phyloP scores from a whole-genome alignment of 2,888 invertebrate species.

The Meiosimyza decipiens region DNA sequence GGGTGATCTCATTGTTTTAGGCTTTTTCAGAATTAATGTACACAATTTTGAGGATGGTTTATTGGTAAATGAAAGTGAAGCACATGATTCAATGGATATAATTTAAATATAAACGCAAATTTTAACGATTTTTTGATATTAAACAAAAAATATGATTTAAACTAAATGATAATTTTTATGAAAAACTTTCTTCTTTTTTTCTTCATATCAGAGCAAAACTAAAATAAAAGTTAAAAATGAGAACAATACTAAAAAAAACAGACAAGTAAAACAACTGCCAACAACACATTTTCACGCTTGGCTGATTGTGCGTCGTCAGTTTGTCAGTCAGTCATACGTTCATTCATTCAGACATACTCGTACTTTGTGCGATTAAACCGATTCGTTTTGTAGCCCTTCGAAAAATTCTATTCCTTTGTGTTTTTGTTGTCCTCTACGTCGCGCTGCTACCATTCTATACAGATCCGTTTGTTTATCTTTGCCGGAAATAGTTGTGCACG shows the following conservation, averaged over 20 bases:
- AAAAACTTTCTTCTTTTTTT: no score
- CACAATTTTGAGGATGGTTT: neutral
- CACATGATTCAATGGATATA: neutral
- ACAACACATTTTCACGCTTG: slow-evolving; percentile 8
- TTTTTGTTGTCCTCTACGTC: neutral
- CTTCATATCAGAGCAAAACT: no score
- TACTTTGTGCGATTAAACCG: no score
- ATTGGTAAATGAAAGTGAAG: neutral
- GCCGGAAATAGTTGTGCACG: slow-evolving; percentile 7
- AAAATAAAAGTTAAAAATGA: no score
- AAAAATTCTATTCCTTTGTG: neutral
- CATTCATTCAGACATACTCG: no score
- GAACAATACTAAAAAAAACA: no score
- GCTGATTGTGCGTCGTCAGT: neutral
- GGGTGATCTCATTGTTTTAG: slow-evolving; percentile 9
- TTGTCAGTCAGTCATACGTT: no score
- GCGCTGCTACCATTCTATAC: neutral
- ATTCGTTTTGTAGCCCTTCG: no score
- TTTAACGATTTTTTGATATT: neutral
- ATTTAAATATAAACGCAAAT: neutral
- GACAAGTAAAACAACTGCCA: neutral
- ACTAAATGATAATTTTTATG: no score
- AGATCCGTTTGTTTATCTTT: slow-evolving; percentile 1
- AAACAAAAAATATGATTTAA: no score
- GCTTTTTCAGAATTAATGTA: no score